Conservation (phyloP, 2,888 invertebrate genomes). For the Volucella inflata region DNA sequence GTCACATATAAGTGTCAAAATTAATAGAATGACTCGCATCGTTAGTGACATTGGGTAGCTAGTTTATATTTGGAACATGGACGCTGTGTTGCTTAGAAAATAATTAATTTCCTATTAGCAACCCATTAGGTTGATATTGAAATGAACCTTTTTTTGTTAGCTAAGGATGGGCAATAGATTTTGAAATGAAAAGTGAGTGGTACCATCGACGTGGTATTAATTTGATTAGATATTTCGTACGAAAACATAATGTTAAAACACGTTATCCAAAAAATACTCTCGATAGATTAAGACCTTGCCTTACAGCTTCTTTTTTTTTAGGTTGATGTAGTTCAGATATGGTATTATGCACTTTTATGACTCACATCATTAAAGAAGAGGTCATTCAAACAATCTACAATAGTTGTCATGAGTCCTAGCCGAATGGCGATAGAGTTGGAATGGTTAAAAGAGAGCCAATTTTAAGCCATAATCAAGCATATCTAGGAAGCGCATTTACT, state of each 20-base stretch:
- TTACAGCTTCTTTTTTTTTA: no score
- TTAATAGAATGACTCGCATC: conserved; percentile 1
- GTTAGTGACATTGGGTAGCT: conserved; percentile 26
- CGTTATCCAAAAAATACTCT: not conserved
- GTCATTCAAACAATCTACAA: no score
- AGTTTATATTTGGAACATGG: conserved; percentile 14
- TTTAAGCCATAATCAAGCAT: no score
- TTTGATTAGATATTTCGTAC: conserved; percentile 27
- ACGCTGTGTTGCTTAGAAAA: not conserved
- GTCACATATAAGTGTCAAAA: conserved; percentile 48
- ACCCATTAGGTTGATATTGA: not conserved
- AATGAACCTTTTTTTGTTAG: not conserved
- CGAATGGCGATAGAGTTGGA: no score
- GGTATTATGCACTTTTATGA: no score
- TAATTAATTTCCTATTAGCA: conserved; percentile 5
- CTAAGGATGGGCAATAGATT: not conserved
- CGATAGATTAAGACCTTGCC: not conserved
- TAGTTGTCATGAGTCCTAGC: no score
- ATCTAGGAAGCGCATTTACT: no score
- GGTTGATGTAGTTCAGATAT: no score
- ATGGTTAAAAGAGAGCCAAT: no score
- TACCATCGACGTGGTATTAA: not conserved
- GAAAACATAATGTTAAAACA: not conserved
- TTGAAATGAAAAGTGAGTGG: not conserved
- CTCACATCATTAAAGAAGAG: no score